Base-by-base conservation (phyloP, 2,888 invertebrate species). In the Tridacna gigas region DNA sequence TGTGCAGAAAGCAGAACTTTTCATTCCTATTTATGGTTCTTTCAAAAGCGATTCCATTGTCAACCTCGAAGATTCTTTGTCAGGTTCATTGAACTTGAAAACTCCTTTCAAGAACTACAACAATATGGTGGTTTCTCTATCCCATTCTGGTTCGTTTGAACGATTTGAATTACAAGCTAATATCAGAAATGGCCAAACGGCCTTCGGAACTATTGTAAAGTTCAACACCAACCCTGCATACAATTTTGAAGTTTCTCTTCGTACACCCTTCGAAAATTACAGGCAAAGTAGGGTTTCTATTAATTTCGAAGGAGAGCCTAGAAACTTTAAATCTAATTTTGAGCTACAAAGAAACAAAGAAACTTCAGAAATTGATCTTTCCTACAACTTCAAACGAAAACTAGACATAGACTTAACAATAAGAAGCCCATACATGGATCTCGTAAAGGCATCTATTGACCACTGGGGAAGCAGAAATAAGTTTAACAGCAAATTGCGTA, bases 331-430 rank as follows among this genome's bases (percentile, higher is more conserved):
- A 74, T 74, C 76, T 9, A 78, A 80, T 26, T 56, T 61, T 18
- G 86, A 80, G 47, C n/a, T 78, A 7, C 86, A 83, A 67, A 47
- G 63, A n/a, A 83, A 86, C 73, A 86, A 86, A 47, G 83, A 77
- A 13, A 63, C 69, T 25, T 79, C 83, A 3, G 79, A 81, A 76
- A 60, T 77, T 22, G 86, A 83, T 73, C 47, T 86, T 22, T 51
- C 60, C 12, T 80, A 47, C 45, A 79, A 69, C 9, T 51, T 65
- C 15, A 63, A 76, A 12, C 78, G 65, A 45, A 86, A 83, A 51
- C 63, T 80, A 4, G 80, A 86, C 56, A 61, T 83, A 37, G 86
- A 86, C 47, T 37, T 86, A n/a, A 74, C 78, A 15, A 76, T 86
- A 1, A 75, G 80, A 76, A 79, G 76, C 37, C 81, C 86, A 45